Percentiles rank a stretch among this genome's conserved stretches.
Evolutionary conservation across 2,113 vertebrate genomes (phyloP).

Genomic region (Sphyrna mokarran): DNA sequence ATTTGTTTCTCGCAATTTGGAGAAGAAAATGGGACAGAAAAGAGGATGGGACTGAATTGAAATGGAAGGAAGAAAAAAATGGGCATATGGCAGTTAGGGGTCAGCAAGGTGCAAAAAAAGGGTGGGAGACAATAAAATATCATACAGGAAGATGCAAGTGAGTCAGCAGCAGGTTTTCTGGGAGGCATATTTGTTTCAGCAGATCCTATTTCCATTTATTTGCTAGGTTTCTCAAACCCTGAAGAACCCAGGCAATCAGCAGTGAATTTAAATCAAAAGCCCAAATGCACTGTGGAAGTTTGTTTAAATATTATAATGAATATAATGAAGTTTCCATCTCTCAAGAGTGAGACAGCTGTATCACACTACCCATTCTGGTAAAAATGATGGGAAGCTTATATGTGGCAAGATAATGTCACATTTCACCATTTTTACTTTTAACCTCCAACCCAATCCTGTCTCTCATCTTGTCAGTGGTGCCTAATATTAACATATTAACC

Average conservation of each 20-base stretch:
- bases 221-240: no score
- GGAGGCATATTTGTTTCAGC: no score
- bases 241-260: no score
- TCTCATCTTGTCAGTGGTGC: background rate
- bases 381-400: background rate
- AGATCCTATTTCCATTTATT: no score
- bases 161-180: no score
- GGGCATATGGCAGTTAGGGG: background rate
- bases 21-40: background rate
- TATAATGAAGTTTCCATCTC: background rate
- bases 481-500: background rate
- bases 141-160: no score
- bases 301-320: background rate
- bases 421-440: background rate
- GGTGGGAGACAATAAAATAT: background rate
- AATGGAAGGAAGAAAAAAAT: background rate
- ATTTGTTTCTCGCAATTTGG: background rate
- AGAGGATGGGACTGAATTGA: background rate
- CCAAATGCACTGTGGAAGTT: no score
- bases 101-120: no score
- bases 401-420: background rate
- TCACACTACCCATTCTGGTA: background rate
- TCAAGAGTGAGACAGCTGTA: background rate
- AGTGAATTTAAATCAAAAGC: no score
- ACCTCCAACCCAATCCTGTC: background rate